Evolutionary conservation across 1,140 invertebrate genomes (phyloP), one percentile per base, ranked within the genome.

Genomic region (Cylas formicarius): DNA sequence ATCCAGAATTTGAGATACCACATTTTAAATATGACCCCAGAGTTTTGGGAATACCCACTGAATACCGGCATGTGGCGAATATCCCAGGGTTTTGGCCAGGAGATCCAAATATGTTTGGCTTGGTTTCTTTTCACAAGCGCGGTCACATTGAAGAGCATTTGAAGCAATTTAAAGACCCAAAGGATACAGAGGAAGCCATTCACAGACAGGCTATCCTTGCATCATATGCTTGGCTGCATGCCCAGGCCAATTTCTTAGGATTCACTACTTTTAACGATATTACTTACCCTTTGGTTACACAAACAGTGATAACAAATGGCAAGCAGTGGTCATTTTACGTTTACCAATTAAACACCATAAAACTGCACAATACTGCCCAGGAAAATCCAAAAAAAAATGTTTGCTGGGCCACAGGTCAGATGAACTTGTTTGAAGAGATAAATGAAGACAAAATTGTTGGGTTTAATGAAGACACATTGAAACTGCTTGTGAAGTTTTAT

Each of bases 331-430:
- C 80, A 2, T 90, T 95, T 50, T 87, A 79, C 61, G 71, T 78
- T 5, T 95, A 94, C 62, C 92, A 96, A 67, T 59, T 95, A 18
- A 96, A 96, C 62, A 94, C 90, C 1, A 75, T 81, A 27, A 57
- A 78, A 8, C 55, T 90, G 34, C 72, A 83, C 54, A 65, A 67
- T 44, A 49, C 78, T 52, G 58, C 76, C 17, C 66, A 75, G 27
- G 66, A 67, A 17, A 91, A 90, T 69, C 67, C 72, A 0, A 74
- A 75, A 49, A 68, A 75, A 21, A 96, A 96, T 67, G 61, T 91
- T 24, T 90, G 87, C 54, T 93, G 84, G 76, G 73, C 76, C n/a
- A 83, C 79, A 10, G 67, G 75, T 19, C 71, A 80, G 10, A 56
- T 81, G 47, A 76, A 83, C 48, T 66, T 97, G 0, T 94, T 80